Evolutionary conservation across 1,140 invertebrate genomes (phyloP), one percentile per base, ranked within the genome.

Genomic region (Drosophila suzukii): DNA sequence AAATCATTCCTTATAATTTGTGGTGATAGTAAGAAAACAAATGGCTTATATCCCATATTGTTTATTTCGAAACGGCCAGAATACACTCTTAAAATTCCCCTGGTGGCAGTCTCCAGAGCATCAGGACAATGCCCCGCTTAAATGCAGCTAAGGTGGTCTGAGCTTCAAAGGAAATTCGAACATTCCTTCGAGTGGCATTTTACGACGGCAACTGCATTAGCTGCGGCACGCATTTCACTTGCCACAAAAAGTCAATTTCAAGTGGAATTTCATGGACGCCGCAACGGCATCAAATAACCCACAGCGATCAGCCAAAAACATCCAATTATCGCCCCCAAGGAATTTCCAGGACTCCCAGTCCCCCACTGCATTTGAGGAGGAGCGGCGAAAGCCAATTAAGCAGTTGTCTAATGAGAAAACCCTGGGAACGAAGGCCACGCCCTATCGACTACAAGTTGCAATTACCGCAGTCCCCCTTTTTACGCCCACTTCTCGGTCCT

Each of bases 361-460:
- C 54, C 36, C 36, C 38, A 41, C 41, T 41, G 24, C 46, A 55
- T 59, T 51, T 24, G 20, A 20, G 53, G 12, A 34, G 34, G 12
- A 30, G 56, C 51, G 36, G 38, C 20, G 50, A 51, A 59, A 67
- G 62, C 79, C 75, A 82, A 82, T 82, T 78, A 82, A 82, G 68
- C 59, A 58, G 61, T 82, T 82, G 74, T 82, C 79, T 78, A 57
- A 56, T 47, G 50, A 55, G 55, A 63, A 57, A 58, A 57, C 41
- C 61, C 39, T 61, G 39, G 39, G 56, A 54, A 27, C 47, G 58
- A 32, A 24, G 27, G 54, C 62, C 68, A 80, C 77, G 70, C 80
- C 80, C 46, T 27, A 13, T 27, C 10, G 46, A 54, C 68, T 50
- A 47, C 50, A 12, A 53, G 57, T 24, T 60, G 65, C 80, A 82